Evolutionary conservation across 2,113 vertebrate species (phyloP), one percentile per base, ranked within the genome.

Genomic region (Pagrus major): DNA sequence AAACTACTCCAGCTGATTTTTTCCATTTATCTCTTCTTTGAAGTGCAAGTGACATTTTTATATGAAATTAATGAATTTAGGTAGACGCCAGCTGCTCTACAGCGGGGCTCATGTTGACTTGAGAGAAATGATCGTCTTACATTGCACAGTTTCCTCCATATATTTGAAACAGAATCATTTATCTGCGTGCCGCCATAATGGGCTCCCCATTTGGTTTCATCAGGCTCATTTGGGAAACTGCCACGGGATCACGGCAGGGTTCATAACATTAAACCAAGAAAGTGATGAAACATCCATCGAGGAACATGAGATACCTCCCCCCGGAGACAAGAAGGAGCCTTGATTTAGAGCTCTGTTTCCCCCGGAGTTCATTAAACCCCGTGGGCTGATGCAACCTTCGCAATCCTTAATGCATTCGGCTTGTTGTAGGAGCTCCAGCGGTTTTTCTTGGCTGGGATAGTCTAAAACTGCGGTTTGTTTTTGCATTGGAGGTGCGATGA

Each of bases 351-450:
- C 46, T 64, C 69, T 6, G 21, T 81, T 58, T 73, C 78, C 85
- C 84, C 86, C 65, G 12, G 83, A 88, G 90, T 89, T 88, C 86
- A 87, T 91, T 84, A 89, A 78, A 59, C 49, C 80, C 85, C 65
- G 78, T 81, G 86, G 92, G 83, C 78, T 86, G 84, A 84, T 61
- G 94, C 92, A 89, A 92, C 92, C 89, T 61, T 79, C 54, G 92
- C 25, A 76, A 86, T 83, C 63, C 80, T 90, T 81, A 52, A 78
- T 80, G 79, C 21, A 35, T 80, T 73, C 76, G 74, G 74, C 68
- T 59, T 29, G 63, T 65, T 69, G 72, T 23, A 66, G 35, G 39
- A 78, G 71, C 33, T 77, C 16, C 0, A 67, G 77, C 67, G 25
- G 25, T 70, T 63, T 55, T n/a, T 33, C 59, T 35, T 23, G 8